Base-by-base conservation (phyloP, 2,888 invertebrate genomes). In the Lycaena phlaeas region DNA sequence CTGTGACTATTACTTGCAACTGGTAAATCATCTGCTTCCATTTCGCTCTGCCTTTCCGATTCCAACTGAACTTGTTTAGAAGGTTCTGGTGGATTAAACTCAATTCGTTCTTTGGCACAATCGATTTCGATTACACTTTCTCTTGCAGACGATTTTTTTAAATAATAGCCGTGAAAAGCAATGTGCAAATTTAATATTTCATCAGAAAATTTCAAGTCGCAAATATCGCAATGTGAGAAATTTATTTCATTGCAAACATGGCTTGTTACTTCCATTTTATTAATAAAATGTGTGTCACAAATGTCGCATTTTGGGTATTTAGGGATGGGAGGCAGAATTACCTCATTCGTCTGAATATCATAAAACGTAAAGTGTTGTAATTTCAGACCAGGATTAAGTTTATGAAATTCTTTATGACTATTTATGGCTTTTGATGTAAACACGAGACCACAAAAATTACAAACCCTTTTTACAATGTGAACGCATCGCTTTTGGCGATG, bases 311-410 rank as follows among this genome's bases (percentile, higher is more conserved):
- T 59, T 7, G 68, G 71, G 47, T 64, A 74, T 26, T 61, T 56
- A 4, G 76, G 75, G 37, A 74, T 46, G 3, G 72, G 71, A 26
- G 77, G 76, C 27, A 30, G 40, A 15, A 70, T 68, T 45, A 48
- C 50, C 51, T 59, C 55, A 25, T 50, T 42, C 48, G 52, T 67
- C 40, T 57, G 46, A 6, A 77, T 47, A 45, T 70, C 60, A 47
- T 61, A 68, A 56, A 79, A 73, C 39, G 44, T 53, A 31, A 63
- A 77, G 52, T 73, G 53, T 44, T 68, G 63, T 26, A 77, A 46
- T 45, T 48, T 64, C 14, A 72, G 45, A 26, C 53, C 45, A 31
- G 54, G 53, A 4, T 53, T 48, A 36, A 52, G 54, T 31, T 44
- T 42, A 48, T 78, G 78, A 15, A 62, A 38, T 9, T 45, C 49